Percentiles rank a stretch among this genome's conserved stretches.
phyloP scores from a whole-genome alignment of 2,888 invertebrate species.

The Uloborus plumipes region DNA sequence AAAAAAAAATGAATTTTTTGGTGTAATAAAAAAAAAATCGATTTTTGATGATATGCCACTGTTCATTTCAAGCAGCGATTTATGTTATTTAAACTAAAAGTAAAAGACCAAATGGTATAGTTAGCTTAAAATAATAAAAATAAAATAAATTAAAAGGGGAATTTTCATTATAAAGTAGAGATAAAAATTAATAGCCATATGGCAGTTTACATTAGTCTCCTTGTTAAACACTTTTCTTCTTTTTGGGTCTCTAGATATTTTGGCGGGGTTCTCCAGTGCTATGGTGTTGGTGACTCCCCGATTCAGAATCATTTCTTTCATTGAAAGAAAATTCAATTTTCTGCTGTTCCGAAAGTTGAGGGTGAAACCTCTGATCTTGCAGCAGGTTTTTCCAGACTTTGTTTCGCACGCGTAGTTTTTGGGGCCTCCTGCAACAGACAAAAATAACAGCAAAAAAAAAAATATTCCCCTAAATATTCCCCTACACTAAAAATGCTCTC shows the following conservation, averaged over 20 bases:
- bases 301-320: background rate
- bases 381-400: background rate
- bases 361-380: conserved; percentile 11
- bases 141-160: too few relatives aligned
- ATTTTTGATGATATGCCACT: too few relatives aligned
- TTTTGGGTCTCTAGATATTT: background rate
- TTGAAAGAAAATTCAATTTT: background rate
- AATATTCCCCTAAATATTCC: too few relatives aligned
- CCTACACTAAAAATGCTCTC: background rate
- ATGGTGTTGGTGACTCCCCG: background rate
- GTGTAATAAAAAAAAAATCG: too few relatives aligned
- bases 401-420: conserved; percentile 5
- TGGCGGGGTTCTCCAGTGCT: background rate
- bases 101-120: too few relatives aligned
- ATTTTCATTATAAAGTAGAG: too few relatives aligned
- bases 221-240: background rate
- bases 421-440: conserved; percentile 3
- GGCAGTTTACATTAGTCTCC: too few relatives aligned
- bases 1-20: too few relatives aligned
- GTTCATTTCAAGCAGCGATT: too few relatives aligned
- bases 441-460: background rate
- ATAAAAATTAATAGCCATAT: too few relatives aligned
- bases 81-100: too few relatives aligned
- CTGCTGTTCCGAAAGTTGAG: background rate
- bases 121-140: too few relatives aligned